Base-by-base conservation (phyloP, 1,140 invertebrate species). In the Nymphalis io region DNA sequence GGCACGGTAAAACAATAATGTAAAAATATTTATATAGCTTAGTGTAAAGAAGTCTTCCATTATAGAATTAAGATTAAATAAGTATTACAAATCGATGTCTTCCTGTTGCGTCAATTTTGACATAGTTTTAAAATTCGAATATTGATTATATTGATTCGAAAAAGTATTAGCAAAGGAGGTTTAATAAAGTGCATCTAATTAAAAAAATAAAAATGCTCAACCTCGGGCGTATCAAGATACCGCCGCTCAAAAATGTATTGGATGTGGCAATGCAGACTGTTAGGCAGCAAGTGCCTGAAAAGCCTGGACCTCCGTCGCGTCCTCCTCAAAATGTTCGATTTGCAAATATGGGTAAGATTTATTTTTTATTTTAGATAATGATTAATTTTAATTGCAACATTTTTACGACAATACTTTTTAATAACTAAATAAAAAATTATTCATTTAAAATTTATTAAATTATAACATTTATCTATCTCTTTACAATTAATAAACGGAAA, bases 201-300 rank as follows among this genome's bases (percentile, higher is more conserved):
- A 58, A 77, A 72, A 40, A 69, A 61, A 58, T 23, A 33, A 85
- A 78, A 33, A 89, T 86, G 84, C 80, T 86, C 39, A 87, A 92
- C 63, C 68, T 95, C 63, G 93, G 93, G 27, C 93, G 93, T 70
- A 93, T 90, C 58, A 95, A 84, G 92, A 93, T 79, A 75, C 96
- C 96, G 15, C 95, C 95, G 33, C 83, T 96, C 53, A 93, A 94
- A 75, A 96, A 96, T 79, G 94, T 95, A 16, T 83, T 96, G 71
- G 96, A 96, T 82, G 95, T 96, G 60, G 95, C 95, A 2, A 95
- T 95, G 93, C 96, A 96, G 85, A 96, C 96, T 18, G 92, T 96
- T 38, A 94, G 95, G 67, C 94, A 96, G 74, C 93, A 95, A 78
- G 94, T 96, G 84, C 96, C 96, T 23, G 95, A 95, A 33, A 95